A percentile compares a stretch with the other conserved stretches of the same genome.
Evolutionary conservation across 1,140 invertebrate species (phyloP).

Genomic region (Arion vulgaris): DNA sequence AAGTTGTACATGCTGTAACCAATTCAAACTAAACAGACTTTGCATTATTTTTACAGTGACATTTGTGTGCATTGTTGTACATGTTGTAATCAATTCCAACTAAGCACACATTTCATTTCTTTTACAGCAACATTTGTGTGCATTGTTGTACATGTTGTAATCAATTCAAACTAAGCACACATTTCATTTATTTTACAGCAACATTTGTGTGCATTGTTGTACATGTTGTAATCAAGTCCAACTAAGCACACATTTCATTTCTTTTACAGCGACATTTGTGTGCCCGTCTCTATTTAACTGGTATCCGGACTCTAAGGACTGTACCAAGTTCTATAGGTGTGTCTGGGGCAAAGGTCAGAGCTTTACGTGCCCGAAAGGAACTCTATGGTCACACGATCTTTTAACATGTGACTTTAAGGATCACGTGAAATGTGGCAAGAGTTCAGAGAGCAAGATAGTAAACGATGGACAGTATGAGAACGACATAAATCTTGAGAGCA

Average conservation of each 20-base stretch:
- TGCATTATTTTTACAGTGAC: too few species aligned
- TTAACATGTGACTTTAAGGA: conserved; percentile 49
- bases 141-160: too few species aligned
- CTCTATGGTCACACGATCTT: conserved; percentile 49
- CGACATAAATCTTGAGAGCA: neutral
- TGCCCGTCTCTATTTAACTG: conserved; percentile 48
- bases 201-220: too few species aligned
- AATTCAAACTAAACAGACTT: too few species aligned
- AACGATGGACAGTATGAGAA: neutral
- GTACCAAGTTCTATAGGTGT: conserved; percentile 45
- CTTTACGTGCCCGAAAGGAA: conserved; percentile 45
- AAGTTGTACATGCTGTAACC: too few species aligned
- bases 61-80: too few species aligned
- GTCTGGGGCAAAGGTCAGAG: conserved; percentile 44
- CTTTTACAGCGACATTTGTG: neutral
- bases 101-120: too few species aligned
- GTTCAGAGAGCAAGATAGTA: neutral
- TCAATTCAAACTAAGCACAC: too few species aligned
- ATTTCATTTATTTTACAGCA: too few species aligned
- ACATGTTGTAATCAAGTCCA: too few species aligned
- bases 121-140: too few species aligned
- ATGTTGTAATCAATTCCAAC: too few species aligned
- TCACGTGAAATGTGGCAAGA: conserved; percentile 31
- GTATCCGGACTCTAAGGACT: conserved; percentile 43
- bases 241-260: neutral